Evolutionary conservation across 2,797 vertebrate genomes (phyloP).

Genomic region (Cetoscarus ocellatus): DNA sequence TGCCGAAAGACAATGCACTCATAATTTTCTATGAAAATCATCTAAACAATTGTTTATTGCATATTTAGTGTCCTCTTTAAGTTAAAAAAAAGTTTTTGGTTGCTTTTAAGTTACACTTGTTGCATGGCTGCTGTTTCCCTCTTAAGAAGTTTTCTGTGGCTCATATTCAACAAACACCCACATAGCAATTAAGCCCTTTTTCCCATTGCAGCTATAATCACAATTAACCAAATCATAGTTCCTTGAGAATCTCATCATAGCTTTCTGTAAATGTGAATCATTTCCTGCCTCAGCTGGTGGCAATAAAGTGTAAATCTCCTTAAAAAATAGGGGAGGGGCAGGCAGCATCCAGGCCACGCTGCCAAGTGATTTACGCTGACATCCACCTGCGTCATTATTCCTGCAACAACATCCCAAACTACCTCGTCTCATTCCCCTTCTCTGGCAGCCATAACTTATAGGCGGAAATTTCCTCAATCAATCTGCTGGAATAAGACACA

Average conservation of each 20-base stretch:
- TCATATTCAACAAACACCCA: slow-evolving; percentile 25
- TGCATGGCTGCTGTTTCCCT: not conserved
- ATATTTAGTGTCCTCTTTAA: no score
- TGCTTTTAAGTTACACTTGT: not conserved
- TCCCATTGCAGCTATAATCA: slow-evolving; percentile 34
- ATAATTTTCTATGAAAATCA: no score
- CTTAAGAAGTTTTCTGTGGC: slow-evolving; percentile 23
- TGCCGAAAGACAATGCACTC: no score
- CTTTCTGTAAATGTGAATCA: slow-evolving; percentile 41
- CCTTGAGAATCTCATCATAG: slow-evolving; percentile 37
- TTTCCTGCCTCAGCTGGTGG: slow-evolving; percentile 36
- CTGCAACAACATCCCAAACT: slow-evolving; percentile 52
- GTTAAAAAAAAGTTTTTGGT: not conserved
- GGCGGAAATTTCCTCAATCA: slow-evolving; percentile 60
- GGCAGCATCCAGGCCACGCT: not conserved
- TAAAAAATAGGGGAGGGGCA: slow-evolving; percentile 26
- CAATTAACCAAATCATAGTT: slow-evolving; percentile 43
- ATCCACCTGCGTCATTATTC: slow-evolving; percentile 60
- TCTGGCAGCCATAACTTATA: slow-evolving; percentile 54
- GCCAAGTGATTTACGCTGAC: slow-evolving; percentile 59
- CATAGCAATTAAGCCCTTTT: slow-evolving; percentile 18
- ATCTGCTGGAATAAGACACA: slow-evolving; percentile 50
- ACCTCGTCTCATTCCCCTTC: slow-evolving; percentile 54
- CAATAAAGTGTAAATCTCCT: slow-evolving; percentile 32
- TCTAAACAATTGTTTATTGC: no score